These are phyloP conservation scores for Callipepla californica DNA, from an alignment of 2,113 vertebrate genomes.

Conservation along the genomic window DNA sequence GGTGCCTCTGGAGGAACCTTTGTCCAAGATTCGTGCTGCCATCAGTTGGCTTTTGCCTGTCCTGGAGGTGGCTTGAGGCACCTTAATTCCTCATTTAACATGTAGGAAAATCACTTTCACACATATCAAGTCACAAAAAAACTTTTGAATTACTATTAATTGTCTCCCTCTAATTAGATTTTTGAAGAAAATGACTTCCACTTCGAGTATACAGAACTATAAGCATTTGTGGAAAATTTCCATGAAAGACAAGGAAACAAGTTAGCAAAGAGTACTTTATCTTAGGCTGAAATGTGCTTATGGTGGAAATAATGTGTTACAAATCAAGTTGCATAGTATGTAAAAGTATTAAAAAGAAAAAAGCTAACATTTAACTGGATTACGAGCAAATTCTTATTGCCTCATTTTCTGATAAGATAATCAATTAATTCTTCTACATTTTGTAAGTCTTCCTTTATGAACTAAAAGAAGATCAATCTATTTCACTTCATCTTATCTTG, in stretches of 20 bases:
- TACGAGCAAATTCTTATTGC: background rate
- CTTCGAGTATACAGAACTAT: background rate
- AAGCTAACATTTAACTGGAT: background rate
- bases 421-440: background rate
- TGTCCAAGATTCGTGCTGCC: background rate
- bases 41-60: background rate
- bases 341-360: background rate
- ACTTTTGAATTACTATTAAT: background rate
- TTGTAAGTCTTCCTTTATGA: background rate
- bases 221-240: background rate
- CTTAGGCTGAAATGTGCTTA: background rate
- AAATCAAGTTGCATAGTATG: background rate
- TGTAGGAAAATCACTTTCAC: background rate
- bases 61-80: background rate
- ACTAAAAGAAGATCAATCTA: background rate
- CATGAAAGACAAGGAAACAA: background rate
- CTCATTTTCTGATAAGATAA: background rate
- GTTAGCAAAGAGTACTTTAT: background rate
- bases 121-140: background rate
- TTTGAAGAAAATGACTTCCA: background rate
- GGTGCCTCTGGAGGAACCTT: background rate
- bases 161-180: background rate
- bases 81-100: background rate
- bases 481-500: constrained; percentile 13
- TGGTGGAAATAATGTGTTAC: background rate